Evolutionary conservation across 2,888 invertebrate species (phyloP), one percentile per base, ranked within the genome.

Genomic region (Mimas tiliae): DNA sequence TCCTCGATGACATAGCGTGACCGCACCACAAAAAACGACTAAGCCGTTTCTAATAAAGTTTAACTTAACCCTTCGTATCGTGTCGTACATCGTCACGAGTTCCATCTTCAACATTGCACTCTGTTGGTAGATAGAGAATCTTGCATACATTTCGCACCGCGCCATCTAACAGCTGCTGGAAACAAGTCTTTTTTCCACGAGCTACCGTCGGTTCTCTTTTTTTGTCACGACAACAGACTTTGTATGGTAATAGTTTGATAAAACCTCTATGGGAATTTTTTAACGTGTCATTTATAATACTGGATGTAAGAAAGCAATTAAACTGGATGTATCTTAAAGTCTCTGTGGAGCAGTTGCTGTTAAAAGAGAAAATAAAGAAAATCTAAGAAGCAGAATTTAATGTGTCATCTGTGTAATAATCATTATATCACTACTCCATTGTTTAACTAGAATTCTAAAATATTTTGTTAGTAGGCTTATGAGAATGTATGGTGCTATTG

Each of bases 191-290:
- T 76, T 78, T 78, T 74, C 47, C 34, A 62, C 72, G 72, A 74
- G 68, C 69, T 70, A 70, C 70, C 73, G 72, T 80, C 69, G 67
- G 47, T 65, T 70, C 70, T 74, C 71, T 73, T 81, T 79, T 72
- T 80, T 74, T 75, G 80, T 88, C 89, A 89, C 88, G 88, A 89
- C 84, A 73, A 67, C 65, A 66, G 84, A 86, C 84, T 86, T 85
- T 87, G 83, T 87, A 88, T 88, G 85, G 53, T 64, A 62, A 67
- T 58, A 55, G 64, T 58, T 67, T 67, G 45, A 58, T 65, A 58
- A 42, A 58, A 38, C 19, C 38, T 19, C 6, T 42, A 6, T 16
- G 11, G 19, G 38, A n/a, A 34, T 38, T 55, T n/a, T 58, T 42
- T 19, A 12, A 58, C 38, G 19, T 55, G 38, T 58, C 58, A 58